Conservation (phyloP, 1,140 invertebrate species). For the Leptinotarsa texana region DNA sequence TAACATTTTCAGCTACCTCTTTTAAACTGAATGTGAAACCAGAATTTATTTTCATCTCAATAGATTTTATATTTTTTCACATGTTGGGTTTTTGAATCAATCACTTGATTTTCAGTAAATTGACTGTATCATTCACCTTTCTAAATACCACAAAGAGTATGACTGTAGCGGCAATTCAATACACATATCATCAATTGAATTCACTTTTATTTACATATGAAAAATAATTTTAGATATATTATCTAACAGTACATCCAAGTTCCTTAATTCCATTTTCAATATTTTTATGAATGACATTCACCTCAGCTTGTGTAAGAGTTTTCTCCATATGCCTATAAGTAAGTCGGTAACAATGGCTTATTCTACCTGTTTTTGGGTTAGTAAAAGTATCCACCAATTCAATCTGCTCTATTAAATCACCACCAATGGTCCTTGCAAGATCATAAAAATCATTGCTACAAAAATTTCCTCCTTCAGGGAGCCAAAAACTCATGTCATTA, state of each 20-base stretch:
- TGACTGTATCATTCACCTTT: no score
- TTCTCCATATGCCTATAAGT: slow-evolving; percentile 92
- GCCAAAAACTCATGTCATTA: slow-evolving; percentile 97
- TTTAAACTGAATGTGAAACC: no score
- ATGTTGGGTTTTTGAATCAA: no score
- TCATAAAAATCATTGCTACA: slow-evolving; percentile 93
- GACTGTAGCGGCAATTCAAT: no score
- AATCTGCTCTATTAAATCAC: slow-evolving; percentile 92
- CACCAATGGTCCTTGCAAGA: slow-evolving; percentile 82
- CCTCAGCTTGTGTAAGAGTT: slow-evolving; percentile 85
- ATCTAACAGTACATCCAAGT: slow-evolving; percentile 77
- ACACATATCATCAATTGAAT: no score
- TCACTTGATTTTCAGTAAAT: no score
- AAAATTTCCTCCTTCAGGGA: slow-evolving; percentile 72
- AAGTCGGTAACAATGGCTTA: slow-evolving; percentile 91
- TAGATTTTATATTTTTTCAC: no score
- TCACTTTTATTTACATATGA: no score
- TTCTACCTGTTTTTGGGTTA: slow-evolving; percentile 81
- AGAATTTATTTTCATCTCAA: no score
- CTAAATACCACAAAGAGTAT: no score
- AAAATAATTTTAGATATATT: slow-evolving; percentile 37
- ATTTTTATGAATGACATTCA: slow-evolving; percentile 80
- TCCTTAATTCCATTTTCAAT: slow-evolving; percentile 69
- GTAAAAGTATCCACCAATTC: slow-evolving; percentile 84
- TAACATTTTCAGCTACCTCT: no score